phyloP scores from a whole-genome alignment of 2,888 invertebrate genomes.

The Diarsia brunnea region DNA sequence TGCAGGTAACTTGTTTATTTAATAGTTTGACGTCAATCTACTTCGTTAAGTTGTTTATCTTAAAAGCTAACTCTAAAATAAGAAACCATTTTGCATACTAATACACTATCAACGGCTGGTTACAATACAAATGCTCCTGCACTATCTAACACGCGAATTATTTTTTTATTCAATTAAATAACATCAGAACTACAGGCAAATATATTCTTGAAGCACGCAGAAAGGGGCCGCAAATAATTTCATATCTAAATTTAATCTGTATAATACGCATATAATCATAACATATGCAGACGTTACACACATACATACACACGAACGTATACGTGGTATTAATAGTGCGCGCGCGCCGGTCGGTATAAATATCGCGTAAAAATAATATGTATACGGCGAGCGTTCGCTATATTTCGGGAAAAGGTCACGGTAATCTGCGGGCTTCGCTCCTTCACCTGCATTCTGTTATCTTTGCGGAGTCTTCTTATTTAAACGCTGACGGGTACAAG shows the following conservation, averaged over 20 bases:
- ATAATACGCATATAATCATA: conserved; percentile 79
- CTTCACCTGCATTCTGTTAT: conserved; percentile 56
- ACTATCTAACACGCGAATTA: conserved; percentile 2
- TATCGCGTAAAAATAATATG: conserved; percentile 80
- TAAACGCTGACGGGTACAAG: background rate
- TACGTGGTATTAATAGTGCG: conserved; percentile 71
- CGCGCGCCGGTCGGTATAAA: conserved; percentile 78
- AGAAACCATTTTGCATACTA: background rate
- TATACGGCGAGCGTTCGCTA: conserved; percentile 74
- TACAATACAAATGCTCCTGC: background rate
- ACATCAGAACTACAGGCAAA: conserved; percentile 58
- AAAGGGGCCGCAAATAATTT: conserved; percentile 78
- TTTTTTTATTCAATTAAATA: conserved; percentile 34
- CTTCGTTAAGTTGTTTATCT: background rate
- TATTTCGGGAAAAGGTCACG: conserved; percentile 86
- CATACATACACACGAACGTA: conserved; percentile 54
- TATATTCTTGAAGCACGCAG: conserved; percentile 50
- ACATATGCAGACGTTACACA: conserved; percentile 76
- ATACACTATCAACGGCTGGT: conserved; percentile 2
- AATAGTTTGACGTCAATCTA: conserved; percentile 12
- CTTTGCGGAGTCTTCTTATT: conserved; percentile 5
- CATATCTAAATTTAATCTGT: conserved; percentile 81
- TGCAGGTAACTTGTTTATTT: background rate
- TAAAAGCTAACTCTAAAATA: background rate
- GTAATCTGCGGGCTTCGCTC: conserved; percentile 71